Evolutionary conservation across 2,797 vertebrate genomes (phyloP).

Genomic region (Synanceia verrucosa): DNA sequence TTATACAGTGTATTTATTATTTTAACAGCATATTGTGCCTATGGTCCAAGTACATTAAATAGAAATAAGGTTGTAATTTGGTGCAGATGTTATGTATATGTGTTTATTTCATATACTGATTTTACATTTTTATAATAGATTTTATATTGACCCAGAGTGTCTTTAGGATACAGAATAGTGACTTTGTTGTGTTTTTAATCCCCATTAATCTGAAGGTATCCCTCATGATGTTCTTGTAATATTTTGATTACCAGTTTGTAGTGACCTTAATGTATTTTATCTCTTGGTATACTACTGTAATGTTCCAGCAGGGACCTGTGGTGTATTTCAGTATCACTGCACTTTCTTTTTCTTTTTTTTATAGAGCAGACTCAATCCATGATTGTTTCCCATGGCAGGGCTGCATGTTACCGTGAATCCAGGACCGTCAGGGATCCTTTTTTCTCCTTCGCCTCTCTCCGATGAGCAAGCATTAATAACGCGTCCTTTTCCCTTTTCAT

Average conservation of each 20-base stretch:
- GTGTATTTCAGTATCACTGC: conserved; percentile 1
- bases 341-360: not conserved
- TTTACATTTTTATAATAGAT: not conserved
- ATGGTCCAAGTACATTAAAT: not conserved
- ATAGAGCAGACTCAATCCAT: conserved; percentile 10
- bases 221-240: not conserved
- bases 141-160: not conserved
- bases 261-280: conserved; percentile 13
- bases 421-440: conserved; percentile 21
- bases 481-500: conserved; percentile 64
- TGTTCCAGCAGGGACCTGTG: conserved; percentile 15
- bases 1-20: not conserved
- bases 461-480: conserved; percentile 70
- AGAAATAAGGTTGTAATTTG: not conserved
- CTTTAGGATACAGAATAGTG: not conserved
- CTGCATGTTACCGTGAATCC: conserved; percentile 46
- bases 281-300: conserved; percentile 17
- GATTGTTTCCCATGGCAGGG: conserved; percentile 47
- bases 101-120: not conserved
- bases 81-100: not conserved
- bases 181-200: not conserved
- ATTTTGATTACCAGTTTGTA: not conserved
- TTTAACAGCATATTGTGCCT: not conserved
- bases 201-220: not conserved
- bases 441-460: conserved; percentile 38